Base-by-base conservation (phyloP, 2,888 invertebrate species). In the Metallyticus violacea region DNA sequence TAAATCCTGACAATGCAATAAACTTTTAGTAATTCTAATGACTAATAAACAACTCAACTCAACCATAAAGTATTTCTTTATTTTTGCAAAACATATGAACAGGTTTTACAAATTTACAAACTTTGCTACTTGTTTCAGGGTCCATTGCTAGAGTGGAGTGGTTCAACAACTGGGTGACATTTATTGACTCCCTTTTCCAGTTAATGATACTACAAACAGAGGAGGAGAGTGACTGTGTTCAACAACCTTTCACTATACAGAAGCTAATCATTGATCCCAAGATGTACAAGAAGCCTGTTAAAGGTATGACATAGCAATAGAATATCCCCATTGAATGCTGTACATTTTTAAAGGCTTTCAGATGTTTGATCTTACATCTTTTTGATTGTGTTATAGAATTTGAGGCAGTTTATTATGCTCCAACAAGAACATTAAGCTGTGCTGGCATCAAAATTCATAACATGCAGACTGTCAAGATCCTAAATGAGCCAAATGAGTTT, bases 121-220 rank as follows among this genome's bases (percentile, higher is more conserved):
- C n/a, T n/a, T n/a, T n/a, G n/a, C n/a, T 15, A 15, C 4, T 62
- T 62, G 15, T 85, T 62, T 25, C 26, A 88, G 88, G 88, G 30
- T 86, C 80, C 22, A 28, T 80, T 85, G 93, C 92, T 5, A 89
- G 91, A 86, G 90, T 94, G 85, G 90, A 90, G 85, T 94, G 93
- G 93, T 91, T 91, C 84, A 92, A 92, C 85, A 93, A 94, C 89
- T 94, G 94, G 94, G 92, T 94, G 25, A 91, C 93, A 3, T 94
- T 93, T 90, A 89, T 94, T 88, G 94, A 94, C 89, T 93, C 93
- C 0, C 92, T 94, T 91, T 91, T 94, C 77, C 94, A 94, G 90
- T 92, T 93, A 88, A 91, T 92, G 7, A 91, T 93, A 25, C 88
- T 93, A 7, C 86, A 86, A 7, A 77, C 89, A 15, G 92, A 93